Evolutionary conservation across 2,888 invertebrate species (phyloP).

Genomic region (Heliothis peltigera): DNA sequence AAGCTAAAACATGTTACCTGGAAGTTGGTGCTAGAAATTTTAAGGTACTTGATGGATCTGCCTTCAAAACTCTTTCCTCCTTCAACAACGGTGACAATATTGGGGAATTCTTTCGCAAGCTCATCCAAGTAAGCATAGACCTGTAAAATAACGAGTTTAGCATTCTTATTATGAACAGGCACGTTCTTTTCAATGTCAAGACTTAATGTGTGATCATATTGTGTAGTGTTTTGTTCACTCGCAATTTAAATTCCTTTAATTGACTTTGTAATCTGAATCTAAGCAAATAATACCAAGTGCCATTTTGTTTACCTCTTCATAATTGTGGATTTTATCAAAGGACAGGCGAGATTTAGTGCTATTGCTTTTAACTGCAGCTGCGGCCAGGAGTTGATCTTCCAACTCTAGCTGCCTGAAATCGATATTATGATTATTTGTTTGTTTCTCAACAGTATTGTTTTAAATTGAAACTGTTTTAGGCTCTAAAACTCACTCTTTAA

Average conservation of each 20-base stretch:
- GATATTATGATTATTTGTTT: not conserved
- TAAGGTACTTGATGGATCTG: conserved; percentile 89
- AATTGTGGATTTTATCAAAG: conserved; percentile 72
- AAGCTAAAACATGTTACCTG: no score
- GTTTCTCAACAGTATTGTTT: not conserved
- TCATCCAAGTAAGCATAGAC: conserved; percentile 77
- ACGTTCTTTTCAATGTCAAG: no score
- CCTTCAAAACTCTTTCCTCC: conserved; percentile 90
- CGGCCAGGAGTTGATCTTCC: conserved; percentile 72
- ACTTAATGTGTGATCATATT: no score
- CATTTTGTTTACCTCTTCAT: conserved; percentile 70
- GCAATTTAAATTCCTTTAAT: no score
- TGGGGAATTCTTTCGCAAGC: conserved; percentile 71
- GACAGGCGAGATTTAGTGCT: conserved; percentile 64
- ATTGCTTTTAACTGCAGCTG: conserved; percentile 65
- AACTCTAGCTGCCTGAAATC: conserved; percentile 69
- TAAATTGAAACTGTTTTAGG: not conserved
- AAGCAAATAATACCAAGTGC: no score
- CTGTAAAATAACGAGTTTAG: conserved; percentile 63
- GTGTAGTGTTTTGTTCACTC: no score
- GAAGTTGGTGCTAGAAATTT: conserved; percentile 88
- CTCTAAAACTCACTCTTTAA: conserved; percentile 74
- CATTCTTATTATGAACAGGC: no score
- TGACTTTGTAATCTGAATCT: no score
- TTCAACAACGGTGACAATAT: conserved; percentile 72